Base-by-base conservation (phyloP, 2,888 invertebrate species). In the Blomia tropicalis region DNA sequence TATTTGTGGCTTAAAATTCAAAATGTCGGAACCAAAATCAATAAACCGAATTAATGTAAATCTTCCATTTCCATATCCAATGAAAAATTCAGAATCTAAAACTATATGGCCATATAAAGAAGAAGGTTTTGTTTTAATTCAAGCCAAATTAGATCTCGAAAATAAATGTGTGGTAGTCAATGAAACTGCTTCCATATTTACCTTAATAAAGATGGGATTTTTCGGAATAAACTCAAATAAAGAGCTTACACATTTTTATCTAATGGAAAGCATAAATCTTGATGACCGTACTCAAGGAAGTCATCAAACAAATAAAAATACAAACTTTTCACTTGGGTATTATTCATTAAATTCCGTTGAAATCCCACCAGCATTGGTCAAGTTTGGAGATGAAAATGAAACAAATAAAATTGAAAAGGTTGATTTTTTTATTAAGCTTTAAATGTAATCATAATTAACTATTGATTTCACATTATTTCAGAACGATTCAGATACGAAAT, bases 41-140 rank as follows among this genome's bases (percentile, higher is more conserved):
- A 17, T 36, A 36, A 41, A 56, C n/a, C 36, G 30, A 19, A 11
- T 14, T 5, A 11, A 56, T 17, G 41, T 58, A 43, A 56, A 31
- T 47, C 56, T 62, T 4, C 62, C 62, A 19, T 62, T 62, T 25
- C 56, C 62, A 22, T 43, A 62, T 25, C 62, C 62, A 44, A 32
- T 62, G 56, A 7, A 23, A 1, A 41, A 19, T 25, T 29, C 23
- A 27, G 47, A 22, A n/a, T 27, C 4, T 1, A 29, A 60, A 43
- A 27, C 31, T 1, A 56, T 62, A 23, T 62, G 62, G 62, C 62
- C 62, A 7, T 56, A 56, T 27, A 41, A n/a, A 22, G 41, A 56
- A 30, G 41, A 56, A 29, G 56, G 36, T n/a, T 62, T 62, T 30
- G 23, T 56, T 2, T 14, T 62, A 14, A 32, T 56, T 30, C 23